These are phyloP conservation scores for Platypus cylindrus DNA, from an alignment of 2,888 invertebrate genomes.

Conservation along the genomic window DNA sequence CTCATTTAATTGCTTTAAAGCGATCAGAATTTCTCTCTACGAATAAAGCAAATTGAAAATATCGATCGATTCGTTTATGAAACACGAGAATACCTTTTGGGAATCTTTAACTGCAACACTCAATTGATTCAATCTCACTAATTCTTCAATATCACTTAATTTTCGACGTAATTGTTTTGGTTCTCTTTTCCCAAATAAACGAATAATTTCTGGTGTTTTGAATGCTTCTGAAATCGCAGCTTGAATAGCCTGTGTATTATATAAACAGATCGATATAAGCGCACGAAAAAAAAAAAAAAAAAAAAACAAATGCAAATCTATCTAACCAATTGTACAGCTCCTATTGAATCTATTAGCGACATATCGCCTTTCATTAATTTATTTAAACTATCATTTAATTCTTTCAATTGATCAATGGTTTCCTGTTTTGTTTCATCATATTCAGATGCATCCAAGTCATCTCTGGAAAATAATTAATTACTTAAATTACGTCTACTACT, in stretches of 20 bases:
- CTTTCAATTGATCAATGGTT: constrained; percentile 57
- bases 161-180: constrained; percentile 49
- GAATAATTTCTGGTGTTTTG: constrained; percentile 60
- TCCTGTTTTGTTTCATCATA: constrained; percentile 56
- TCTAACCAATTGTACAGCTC: constrained; percentile 52
- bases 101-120: constrained; percentile 36
- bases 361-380: constrained; percentile 54
- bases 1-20: constrained; percentile 40
- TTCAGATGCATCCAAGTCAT: constrained; percentile 49
- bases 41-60: constrained; percentile 14
- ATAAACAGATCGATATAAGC: background rate
- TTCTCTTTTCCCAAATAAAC: constrained; percentile 58
- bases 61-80: background rate
- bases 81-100: constrained; percentile 34
- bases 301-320: no score
- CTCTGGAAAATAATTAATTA: constrained; percentile 36
- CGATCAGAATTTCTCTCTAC: constrained; percentile 38
- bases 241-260: constrained; percentile 43
- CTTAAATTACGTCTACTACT: no score
- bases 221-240: constrained; percentile 63
- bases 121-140: constrained; percentile 48
- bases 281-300: constrained; percentile 1
- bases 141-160: constrained; percentile 45
- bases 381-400: constrained; percentile 50
- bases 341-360: constrained; percentile 50